Evolutionary conservation across 2,888 invertebrate species (phyloP), one percentile per base, ranked within the genome.

Genomic region (Polydrusus pterygomalis): DNA sequence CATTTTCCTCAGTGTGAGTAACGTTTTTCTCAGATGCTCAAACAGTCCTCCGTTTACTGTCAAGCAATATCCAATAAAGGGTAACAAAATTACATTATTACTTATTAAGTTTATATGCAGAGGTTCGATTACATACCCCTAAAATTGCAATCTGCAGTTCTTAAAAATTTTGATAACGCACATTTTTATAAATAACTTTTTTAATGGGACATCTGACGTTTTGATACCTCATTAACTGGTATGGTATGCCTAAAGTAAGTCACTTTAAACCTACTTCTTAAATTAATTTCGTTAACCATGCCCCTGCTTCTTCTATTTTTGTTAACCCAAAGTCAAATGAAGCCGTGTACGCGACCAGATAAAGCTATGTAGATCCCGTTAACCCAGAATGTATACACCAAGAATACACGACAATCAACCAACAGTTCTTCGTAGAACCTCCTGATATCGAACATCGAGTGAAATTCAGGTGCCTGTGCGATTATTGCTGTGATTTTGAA

Each of bases 341-440:
- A 75, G 75, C 58, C 75, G 65, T 75, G 70, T 70, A 70, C 70
- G 69, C 74, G 74, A 74, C 74, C 79, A 80, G 81, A 80, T 81
- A 77, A 81, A 83, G 81, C 80, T 83, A 84, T 84, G 83, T 79
- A 77, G 79, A 80, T 84, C 79, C 83, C 83, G 83, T 84, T 84
- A 84, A 60, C 75, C 79, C 78, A 80, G 82, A 82, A 77, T 77
- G 77, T 75, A 75, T 75, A 75, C 75, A 60, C 47, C 75, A 38
- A 47, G 75, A 70, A 70, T 81, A 80, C 81, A 81, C 80, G 79
- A 79, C 80, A 83, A 81, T 81, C 81, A 77, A 79, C 79, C 80
- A 81, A 82, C 82, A 83, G 83, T 82, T 82, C 82, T 82, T 82
- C 79, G 79, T 79, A 81, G 78, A 73, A 77, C 78, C 70, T 78